Base-by-base conservation (phyloP, 2,888 invertebrate genomes). In the Nebria brevicollis region DNA sequence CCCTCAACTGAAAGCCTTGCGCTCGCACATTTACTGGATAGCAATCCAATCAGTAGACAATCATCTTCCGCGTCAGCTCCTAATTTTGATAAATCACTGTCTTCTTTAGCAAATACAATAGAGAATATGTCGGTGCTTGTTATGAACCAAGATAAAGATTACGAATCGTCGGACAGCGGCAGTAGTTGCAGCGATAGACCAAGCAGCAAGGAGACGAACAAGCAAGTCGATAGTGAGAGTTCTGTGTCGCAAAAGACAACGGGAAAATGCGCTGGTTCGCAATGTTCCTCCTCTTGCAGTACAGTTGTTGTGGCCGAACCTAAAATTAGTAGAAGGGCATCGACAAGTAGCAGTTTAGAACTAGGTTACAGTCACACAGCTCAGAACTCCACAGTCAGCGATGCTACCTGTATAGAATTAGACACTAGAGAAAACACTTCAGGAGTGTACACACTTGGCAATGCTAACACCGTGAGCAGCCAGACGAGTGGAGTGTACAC, bases 401-500 rank as follows among this genome's bases (percentile, higher is more conserved):
- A 95, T 85, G 92, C 93, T 15, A 93, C 93, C 80, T 94, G 92
- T 84, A 91, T 93, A 83, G 93, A 94, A 85, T 90, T 93, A 65
- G 94, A 94, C 75, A 86, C 86, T 13, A 84, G 91, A 87, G 91
- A 91, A 83, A 91, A 91, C 66, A 91, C 91, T n/a, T 92, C 92
- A 2, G 92, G 92, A 7, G 91, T 94, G 0, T 92, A 92, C 82
- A 91, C 91, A 0, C 85, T 91, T 65, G 91, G 92, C 0, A 93
- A 94, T 82, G 92, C 93, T 20, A 83, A 87, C 77, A 90, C 91
- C 34, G 93, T 94, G 2, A 95, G 95, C 15, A 96, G 96, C 83
- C 95, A 95, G 88, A 96, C 95, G 0, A 96, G 95, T 83, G 96
- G 96, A 0, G 95, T 96, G 0, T 96, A 96, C 86, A 96, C 96